These are phyloP conservation scores for Diphyllodes magnificus DNA, from an alignment of 2,113 vertebrate genomes.

Conservation along the genomic window DNA sequence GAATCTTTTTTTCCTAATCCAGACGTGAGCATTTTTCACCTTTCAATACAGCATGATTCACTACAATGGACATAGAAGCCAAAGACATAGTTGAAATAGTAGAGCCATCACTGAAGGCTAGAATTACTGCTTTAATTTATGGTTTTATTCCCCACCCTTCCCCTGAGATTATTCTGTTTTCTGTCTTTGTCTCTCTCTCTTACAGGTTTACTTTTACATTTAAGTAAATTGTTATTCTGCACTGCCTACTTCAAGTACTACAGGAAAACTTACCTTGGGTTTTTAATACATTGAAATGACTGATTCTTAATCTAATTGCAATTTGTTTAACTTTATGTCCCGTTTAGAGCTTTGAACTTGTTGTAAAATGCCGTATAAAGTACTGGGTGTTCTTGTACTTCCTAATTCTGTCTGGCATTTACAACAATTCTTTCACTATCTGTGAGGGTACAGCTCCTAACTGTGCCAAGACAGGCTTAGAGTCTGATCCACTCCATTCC, in stretches of 20 bases:
- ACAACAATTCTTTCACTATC: constrained; percentile 44
- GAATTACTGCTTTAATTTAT: not conserved
- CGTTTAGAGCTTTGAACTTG: constrained; percentile 47
- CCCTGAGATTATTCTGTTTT: not conserved
- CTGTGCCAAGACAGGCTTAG: not conserved
- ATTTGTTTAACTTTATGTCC: constrained; percentile 41
- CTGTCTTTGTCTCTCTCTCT: not conserved
- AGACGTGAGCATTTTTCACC: not conserved
- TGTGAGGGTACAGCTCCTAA: not conserved
- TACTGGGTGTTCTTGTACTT: constrained; percentile 52
- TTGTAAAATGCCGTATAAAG: constrained; percentile 36
- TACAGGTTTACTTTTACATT: not conserved
- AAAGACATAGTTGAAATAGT: not conserved
- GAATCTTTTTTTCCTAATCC: not conserved
- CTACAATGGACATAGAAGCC: not conserved
- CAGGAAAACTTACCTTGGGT: not conserved
- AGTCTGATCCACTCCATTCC: not conserved
- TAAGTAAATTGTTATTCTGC: constrained; percentile 6
- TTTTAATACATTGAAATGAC: constrained; percentile 7
- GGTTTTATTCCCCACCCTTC: not conserved
- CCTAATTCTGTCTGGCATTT: constrained; percentile 63
- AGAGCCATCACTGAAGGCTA: not conserved
- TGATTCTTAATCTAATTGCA: constrained; percentile 23
- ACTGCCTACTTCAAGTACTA: not conserved
- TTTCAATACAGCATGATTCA: not conserved